Evolutionary conservation across 1,140 invertebrate species (phyloP).

Genomic region (Papilio dardanus): DNA sequence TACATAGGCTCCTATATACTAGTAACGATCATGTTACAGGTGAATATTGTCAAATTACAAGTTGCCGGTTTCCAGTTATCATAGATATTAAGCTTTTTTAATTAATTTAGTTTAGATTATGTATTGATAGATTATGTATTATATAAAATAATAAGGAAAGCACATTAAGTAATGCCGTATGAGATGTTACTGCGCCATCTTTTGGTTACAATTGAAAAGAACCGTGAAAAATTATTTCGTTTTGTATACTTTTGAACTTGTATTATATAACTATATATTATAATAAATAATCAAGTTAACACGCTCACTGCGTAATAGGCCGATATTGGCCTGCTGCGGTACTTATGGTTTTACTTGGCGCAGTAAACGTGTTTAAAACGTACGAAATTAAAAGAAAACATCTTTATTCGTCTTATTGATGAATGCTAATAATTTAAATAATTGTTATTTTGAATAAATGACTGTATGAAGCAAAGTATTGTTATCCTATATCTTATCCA

Average conservation of each 20-base stretch:
- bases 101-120: no score
- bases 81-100: no score
- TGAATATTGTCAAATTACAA: neutral
- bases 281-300: no score
- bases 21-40: neutral
- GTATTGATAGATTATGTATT: no score
- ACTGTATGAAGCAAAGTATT: neutral
- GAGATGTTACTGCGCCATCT: neutral
- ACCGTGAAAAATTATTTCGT: neutral
- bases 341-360: no score
- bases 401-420: neutral
- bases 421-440: neutral
- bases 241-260: no score
- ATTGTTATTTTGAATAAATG: neutral
- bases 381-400: neutral
- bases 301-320: no score
- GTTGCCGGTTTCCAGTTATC: neutral
- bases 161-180: no score
- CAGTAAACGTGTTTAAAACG: neutral
- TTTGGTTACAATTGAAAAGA: neutral
- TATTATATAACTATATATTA: no score
- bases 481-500: slow-evolving; percentile 10
- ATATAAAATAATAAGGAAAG: no score
- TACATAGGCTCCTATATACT: neutral
- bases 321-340: no score